A percentile compares a stretch with the other conserved stretches of the same genome.
phyloP scores from a whole-genome alignment of 2,113 vertebrate species.

The Megatriorchis doriae region DNA sequence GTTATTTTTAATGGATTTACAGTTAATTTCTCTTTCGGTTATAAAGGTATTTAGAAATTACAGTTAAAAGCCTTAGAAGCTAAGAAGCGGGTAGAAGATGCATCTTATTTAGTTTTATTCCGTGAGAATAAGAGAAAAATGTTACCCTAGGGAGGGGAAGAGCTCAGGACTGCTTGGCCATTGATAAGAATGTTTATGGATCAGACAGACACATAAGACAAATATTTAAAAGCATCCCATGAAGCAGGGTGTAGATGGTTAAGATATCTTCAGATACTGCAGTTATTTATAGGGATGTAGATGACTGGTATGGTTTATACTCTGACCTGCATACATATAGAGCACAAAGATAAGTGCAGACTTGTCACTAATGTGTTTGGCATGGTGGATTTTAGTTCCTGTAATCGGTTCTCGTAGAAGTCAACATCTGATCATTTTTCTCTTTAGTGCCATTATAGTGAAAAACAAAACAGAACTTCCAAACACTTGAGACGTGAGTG shows the following conservation, averaged over 20 bases:
- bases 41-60: not conserved
- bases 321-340: conserved; percentile 11
- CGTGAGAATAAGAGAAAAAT: rapidly evolving
- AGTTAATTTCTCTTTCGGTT: not conserved
- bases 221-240: not conserved
- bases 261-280: not conserved
- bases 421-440: conserved; percentile 11
- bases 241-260: not conserved
- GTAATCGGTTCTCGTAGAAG: not conserved
- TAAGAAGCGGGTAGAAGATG: not conserved
- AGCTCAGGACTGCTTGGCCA: not conserved
- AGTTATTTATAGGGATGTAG: not conserved
- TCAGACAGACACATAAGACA: not conserved
- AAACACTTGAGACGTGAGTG: not conserved
- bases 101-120: not conserved
- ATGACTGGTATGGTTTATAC: not conserved
- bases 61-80: not conserved
- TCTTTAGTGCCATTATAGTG: conserved; percentile 18
- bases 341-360: not conserved
- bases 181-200: not conserved
- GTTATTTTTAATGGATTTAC: not conserved
- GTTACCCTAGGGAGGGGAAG: not conserved
- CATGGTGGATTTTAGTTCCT: not conserved
- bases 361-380: not conserved
- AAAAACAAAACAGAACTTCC: conserved; percentile 34